These are phyloP conservation scores for Zeuzera pyrina DNA, from an alignment of 2,888 invertebrate species.

Conservation along the genomic window DNA sequence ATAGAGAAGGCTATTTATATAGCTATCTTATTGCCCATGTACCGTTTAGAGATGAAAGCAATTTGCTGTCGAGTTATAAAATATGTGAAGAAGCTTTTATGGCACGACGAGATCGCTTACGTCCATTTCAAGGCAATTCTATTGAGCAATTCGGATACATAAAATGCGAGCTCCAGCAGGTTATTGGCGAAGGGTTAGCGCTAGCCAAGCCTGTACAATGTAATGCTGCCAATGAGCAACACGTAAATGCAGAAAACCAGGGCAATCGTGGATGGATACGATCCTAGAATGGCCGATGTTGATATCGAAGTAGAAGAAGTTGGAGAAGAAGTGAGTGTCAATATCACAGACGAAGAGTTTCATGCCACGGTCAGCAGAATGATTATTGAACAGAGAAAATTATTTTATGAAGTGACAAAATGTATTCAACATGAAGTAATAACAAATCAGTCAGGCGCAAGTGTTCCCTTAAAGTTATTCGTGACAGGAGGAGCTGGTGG, in stretches of 20 bases:
- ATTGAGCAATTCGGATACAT: constrained; percentile 5
- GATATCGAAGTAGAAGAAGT: constrained; percentile 8
- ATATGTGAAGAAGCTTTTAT: constrained; percentile 3
- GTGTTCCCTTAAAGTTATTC: constrained; percentile 2
- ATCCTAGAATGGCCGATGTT: constrained; percentile 5
- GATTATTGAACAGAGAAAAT: constrained; percentile 4
- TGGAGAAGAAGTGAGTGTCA: constrained; percentile 1
- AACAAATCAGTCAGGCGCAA: too few relatives aligned
- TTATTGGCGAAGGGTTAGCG: too few relatives aligned
- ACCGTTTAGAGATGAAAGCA: constrained; percentile 3
- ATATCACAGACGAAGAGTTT: background rate
- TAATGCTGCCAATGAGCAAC: too few relatives aligned
- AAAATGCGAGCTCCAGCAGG: constrained; percentile 5
- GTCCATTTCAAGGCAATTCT: constrained; percentile 3
- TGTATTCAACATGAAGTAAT: constrained; percentile 1
- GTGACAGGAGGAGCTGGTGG: constrained; percentile 7
- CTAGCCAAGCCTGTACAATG: too few relatives aligned
- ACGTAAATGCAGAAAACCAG: constrained; percentile 4
- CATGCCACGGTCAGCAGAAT: background rate
- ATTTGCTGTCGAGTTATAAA: constrained; percentile 2
- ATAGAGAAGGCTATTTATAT: constrained; percentile 6
- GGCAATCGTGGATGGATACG: constrained; percentile 6
- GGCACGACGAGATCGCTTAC: constrained; percentile 3
- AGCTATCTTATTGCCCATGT: constrained; percentile 4
- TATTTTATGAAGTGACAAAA: constrained; percentile 4